Evolutionary conservation across 2,113 vertebrate genomes (phyloP).

Genomic region (Paramormyrops kingsleyae): DNA sequence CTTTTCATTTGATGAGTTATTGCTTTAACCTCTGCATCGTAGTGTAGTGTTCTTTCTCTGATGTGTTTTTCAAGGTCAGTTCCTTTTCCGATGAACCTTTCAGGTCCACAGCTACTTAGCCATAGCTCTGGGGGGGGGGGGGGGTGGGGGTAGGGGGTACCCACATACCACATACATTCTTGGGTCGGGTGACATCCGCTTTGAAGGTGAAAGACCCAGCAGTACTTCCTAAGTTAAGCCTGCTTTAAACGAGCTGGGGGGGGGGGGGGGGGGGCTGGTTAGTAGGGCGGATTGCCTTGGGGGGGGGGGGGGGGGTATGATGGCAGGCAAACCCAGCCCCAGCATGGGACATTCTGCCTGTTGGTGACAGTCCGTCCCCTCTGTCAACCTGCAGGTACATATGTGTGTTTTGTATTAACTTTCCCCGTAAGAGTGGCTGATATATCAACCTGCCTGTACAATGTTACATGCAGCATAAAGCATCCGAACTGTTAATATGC

Average conservation of each 20-base stretch:
- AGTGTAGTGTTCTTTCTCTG: neutral
- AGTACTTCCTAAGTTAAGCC: neutral
- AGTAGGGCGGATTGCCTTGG: neutral
- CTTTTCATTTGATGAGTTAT: constrained; percentile 1
- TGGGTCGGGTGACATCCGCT: neutral
- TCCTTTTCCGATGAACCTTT: neutral
- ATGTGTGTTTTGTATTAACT: neutral
- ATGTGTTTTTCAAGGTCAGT: neutral
- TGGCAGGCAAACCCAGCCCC: neutral
- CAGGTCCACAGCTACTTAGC: neutral
- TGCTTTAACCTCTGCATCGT: neutral
- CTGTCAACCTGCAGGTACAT: neutral
- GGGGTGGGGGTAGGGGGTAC: neutral
- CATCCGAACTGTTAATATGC: neutral
- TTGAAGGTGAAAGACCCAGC: neutral
- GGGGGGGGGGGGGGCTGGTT: neutral
- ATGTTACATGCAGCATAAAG: constrained; percentile 7
- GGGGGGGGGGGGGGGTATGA: neutral
- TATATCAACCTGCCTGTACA: neutral
- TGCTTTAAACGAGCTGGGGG: neutral
- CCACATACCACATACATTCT: neutral
- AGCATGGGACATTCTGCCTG: neutral
- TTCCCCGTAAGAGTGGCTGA: neutral
- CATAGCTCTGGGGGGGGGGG: neutral
- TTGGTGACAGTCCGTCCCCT: neutral